Conservation (phyloP, 2,888 invertebrate genomes). For the Drosophila cognata region DNA sequence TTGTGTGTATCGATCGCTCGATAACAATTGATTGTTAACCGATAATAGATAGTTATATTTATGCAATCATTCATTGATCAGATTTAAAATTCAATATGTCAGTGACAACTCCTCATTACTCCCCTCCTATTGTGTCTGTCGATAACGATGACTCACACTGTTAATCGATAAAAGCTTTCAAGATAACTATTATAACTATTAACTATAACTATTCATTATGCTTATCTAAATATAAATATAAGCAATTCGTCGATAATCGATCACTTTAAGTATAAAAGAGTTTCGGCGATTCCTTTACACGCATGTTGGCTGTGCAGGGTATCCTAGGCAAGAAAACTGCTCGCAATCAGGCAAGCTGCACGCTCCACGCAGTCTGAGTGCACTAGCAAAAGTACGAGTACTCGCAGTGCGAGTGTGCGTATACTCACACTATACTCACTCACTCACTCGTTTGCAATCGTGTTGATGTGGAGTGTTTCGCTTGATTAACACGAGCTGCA, state of each 20-base stretch:
- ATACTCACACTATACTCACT: not conserved
- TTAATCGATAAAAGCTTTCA: not conserved
- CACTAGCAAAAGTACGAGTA: constrained; percentile 55
- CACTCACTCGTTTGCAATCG: constrained; percentile 24
- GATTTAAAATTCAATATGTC: not conserved
- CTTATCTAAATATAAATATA: not conserved
- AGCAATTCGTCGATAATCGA: not conserved
- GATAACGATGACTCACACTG: not conserved
- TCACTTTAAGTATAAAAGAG: not conserved
- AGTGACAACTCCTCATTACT: not conserved
- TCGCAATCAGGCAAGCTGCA: constrained; percentile 43
- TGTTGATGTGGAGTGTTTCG: constrained; percentile 55
- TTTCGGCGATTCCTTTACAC: not conserved
- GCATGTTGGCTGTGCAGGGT: constrained; percentile 47
- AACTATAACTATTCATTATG: not conserved
- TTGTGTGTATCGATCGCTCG: not conserved
- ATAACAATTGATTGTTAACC: not conserved
- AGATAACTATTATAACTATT: not conserved
- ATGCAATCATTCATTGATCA: not conserved
- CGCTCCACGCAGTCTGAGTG: constrained; percentile 76
- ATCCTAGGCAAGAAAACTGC: constrained; percentile 23
- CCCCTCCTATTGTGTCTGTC: not conserved
- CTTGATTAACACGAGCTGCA: constrained; percentile 80
- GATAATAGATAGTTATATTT: not conserved
- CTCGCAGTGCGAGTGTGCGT: constrained; percentile 19